Evolutionary conservation across 2,888 invertebrate genomes (phyloP).

Genomic region (Plebejus anna): DNA sequence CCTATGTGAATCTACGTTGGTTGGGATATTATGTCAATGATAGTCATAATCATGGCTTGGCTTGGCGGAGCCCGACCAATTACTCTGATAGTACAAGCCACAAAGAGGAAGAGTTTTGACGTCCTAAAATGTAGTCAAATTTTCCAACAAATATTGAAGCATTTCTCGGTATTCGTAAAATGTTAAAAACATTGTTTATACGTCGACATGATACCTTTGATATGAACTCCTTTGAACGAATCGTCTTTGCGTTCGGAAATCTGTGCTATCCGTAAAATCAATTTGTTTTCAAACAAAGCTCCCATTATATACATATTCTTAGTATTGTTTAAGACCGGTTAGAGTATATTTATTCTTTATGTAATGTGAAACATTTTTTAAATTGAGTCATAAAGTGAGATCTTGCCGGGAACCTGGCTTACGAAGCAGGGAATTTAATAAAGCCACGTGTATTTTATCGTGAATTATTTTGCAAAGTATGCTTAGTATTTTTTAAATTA

Average conservation of each 20-base stretch:
- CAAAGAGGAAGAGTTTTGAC: neutral
- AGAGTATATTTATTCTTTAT: conserved; percentile 57
- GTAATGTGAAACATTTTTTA: conserved; percentile 68
- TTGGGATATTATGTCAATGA: no score
- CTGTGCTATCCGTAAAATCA: neutral
- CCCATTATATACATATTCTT: conserved; percentile 38
- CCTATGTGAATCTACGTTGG: no score
- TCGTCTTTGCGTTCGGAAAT: conserved; percentile 18
- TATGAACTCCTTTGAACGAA: conserved; percentile 17
- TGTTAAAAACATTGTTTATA: conserved; percentile 9
- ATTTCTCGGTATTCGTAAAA: neutral
- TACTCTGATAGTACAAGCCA: no score
- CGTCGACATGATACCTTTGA: conserved; percentile 14
- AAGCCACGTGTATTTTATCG: conserved; percentile 65
- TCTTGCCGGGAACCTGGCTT: conserved; percentile 57
- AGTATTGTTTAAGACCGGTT: conserved; percentile 52
- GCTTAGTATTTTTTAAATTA: conserved; percentile 45
- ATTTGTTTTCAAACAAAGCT: conserved; percentile 32
- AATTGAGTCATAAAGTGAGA: conserved; percentile 69
- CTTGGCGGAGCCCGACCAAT: no score
- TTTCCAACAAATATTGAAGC: neutral
- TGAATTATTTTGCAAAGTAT: conserved; percentile 58
- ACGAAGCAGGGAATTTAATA: conserved; percentile 67
- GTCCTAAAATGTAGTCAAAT: neutral
- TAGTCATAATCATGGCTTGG: no score